Evolutionary conservation across 1,140 invertebrate species (phyloP).

Genomic region (Eriosoma lanigerum): DNA sequence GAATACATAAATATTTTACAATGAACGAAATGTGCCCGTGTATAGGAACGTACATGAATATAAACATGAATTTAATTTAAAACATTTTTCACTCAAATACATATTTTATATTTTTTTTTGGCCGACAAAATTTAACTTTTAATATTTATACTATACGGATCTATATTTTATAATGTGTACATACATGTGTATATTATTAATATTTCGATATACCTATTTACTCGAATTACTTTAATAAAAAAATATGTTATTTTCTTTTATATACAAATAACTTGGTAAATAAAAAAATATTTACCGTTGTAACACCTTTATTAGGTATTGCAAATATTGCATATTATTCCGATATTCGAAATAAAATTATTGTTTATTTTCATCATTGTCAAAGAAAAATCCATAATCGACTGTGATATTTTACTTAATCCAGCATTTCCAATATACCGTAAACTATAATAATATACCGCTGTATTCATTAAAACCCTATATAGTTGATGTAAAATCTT

Average conservation of each 20-base stretch:
- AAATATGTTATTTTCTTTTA: no score
- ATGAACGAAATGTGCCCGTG: no score
- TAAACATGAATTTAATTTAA: not conserved
- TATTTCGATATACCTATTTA: not conserved
- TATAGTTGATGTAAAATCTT: not conserved
- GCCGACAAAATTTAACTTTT: not conserved
- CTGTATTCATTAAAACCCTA: not conserved
- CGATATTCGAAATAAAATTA: not conserved
- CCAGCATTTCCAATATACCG: constrained; percentile 2
- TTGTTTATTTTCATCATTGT: not conserved
- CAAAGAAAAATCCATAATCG: constrained; percentile 23
- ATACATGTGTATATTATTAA: not conserved
- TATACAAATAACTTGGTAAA: not conserved
- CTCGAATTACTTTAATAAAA: not conserved
- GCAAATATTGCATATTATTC: no score
- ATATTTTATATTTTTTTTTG: not conserved
- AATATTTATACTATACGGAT: not conserved
- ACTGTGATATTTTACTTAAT: constrained; percentile 8
- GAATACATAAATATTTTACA: not conserved
- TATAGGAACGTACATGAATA: no score
- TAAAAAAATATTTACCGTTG: not conserved
- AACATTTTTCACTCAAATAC: not conserved
- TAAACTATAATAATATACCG: not conserved
- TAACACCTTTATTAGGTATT: no score
- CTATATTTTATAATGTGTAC: no score